Percentiles rank a stretch among this genome's conserved stretches.
Evolutionary conservation across 2,888 invertebrate genomes (phyloP).

Genomic region (Chrysolina americana): DNA sequence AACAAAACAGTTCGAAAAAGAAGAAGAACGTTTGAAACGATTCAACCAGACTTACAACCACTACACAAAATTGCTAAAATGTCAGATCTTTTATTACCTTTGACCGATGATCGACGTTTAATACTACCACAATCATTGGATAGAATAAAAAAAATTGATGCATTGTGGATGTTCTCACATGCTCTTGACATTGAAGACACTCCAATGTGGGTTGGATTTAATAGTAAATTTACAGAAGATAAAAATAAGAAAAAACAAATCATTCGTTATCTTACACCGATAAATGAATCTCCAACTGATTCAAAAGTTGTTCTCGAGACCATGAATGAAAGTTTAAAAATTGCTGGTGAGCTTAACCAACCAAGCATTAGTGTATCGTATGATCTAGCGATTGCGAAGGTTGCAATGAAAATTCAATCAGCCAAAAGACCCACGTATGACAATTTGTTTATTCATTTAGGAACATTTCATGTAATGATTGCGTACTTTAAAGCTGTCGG

Average conservation of each 20-base stretch:
- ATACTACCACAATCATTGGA: no score
- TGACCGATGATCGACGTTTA: no score
- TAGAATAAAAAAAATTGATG: no score
- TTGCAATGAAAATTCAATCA: slow-evolving; percentile 52
- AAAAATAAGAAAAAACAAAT: slow-evolving; percentile 25
- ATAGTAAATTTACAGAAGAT: slow-evolving; percentile 21
- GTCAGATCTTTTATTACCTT: no score
- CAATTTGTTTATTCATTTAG: slow-evolving; percentile 63
- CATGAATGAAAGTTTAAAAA: slow-evolving; percentile 49
- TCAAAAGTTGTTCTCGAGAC: slow-evolving; percentile 50
- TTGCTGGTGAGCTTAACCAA: slow-evolving; percentile 45
- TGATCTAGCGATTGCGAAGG: slow-evolving; percentile 57
- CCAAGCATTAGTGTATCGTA: slow-evolving; percentile 51
- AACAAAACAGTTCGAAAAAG: no score
- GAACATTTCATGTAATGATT: slow-evolving; percentile 62
- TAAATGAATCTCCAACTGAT: slow-evolving; percentile 59
- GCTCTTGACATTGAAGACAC: slow-evolving; percentile 20
- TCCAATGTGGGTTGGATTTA: slow-evolving; percentile 25
- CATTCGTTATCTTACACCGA: slow-evolving; percentile 47
- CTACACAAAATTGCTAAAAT: no score
- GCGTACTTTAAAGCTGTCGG: slow-evolving; percentile 61
- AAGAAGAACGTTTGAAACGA: no score
- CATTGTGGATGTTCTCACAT: slow-evolving; percentile 21
- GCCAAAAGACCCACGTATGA: slow-evolving; percentile 49
- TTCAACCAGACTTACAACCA: no score